phyloP scores from a whole-genome alignment of 2,888 invertebrate species.

The Coecobrya sp. region DNA sequence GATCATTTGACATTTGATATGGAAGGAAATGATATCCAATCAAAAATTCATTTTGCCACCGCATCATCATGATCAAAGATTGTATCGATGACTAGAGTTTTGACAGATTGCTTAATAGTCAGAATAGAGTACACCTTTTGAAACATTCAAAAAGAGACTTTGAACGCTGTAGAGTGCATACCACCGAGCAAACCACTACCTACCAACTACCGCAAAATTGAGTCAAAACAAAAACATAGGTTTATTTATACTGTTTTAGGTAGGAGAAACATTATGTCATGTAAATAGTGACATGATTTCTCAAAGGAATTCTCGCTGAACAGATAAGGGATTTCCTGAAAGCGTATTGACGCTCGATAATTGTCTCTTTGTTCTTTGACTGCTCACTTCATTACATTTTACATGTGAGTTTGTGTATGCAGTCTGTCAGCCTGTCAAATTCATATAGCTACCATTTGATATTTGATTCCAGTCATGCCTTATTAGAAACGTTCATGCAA shows the following conservation, averaged over 20 bases:
- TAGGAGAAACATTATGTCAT: conserved; percentile 1
- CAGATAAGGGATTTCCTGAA: not conserved
- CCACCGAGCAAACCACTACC: no score
- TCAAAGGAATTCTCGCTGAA: conserved; percentile 35
- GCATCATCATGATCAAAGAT: conserved; percentile 6
- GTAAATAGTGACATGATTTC: conserved; percentile 42
- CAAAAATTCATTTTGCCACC: not conserved
- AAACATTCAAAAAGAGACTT: no score
- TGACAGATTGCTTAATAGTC: not conserved
- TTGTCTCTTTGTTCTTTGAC: conserved; percentile 61
- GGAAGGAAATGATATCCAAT: not conserved
- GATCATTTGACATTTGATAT: not conserved
- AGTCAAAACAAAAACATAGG: not conserved
- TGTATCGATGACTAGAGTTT: not conserved
- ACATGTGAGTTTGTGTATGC: not conserved
- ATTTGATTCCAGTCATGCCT: not conserved
- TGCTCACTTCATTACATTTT: conserved; percentile 30
- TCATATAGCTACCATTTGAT: not conserved
- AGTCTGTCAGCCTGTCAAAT: no score
- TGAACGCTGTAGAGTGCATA: no score
- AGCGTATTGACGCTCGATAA: conserved; percentile 24
- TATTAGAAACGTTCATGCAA: conserved; percentile 3
- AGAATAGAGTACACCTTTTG: no score
- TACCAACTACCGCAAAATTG: not conserved
- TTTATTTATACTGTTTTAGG: not conserved